These are phyloP conservation scores for Porites cylindrica DNA, from an alignment of 92 coral and sea anemone genomes.

Conservation along the genomic window DNA sequence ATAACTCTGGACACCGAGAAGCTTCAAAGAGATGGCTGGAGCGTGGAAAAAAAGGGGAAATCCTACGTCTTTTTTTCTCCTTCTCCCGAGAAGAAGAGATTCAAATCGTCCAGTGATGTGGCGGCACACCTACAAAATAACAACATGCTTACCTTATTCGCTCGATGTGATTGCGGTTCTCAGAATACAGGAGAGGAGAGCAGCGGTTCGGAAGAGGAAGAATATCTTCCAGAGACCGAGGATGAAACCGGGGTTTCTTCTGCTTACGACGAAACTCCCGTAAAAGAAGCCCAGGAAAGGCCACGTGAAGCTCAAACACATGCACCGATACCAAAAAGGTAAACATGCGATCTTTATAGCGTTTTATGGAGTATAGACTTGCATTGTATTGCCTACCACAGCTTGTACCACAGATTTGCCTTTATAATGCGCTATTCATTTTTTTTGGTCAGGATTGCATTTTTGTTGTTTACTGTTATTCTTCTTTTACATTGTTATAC, in stretches of 20 bases:
- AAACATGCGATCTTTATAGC: not conserved
- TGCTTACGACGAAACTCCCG: not conserved
- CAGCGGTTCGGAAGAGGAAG: not conserved
- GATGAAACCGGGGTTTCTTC: not conserved
- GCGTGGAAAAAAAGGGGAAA: not conserved
- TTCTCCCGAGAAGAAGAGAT: not conserved
- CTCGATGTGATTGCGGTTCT: not conserved
- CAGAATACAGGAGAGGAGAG: not conserved
- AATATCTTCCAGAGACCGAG: not conserved
- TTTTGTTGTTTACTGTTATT: too few relatives aligned
- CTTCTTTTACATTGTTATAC: too few relatives aligned
- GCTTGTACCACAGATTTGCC: too few relatives aligned
- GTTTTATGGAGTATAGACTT: too few relatives aligned
- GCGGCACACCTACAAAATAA: not conserved
- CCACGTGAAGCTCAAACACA: not conserved
- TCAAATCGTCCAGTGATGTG: slow-evolving; percentile 1
- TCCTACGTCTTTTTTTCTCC: not conserved
- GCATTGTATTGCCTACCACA: too few relatives aligned
- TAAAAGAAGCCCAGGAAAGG: not conserved
- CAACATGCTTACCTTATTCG: not conserved
- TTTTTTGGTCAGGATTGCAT: too few relatives aligned
- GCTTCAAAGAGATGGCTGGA: not conserved
- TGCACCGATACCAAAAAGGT: not conserved
- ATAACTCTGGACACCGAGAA: not conserved
- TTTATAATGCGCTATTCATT: too few relatives aligned